Conservation (phyloP, 30 jellyfish, hydroid and myxozoan species). For the Chrysaora quinquecirrha region DNA sequence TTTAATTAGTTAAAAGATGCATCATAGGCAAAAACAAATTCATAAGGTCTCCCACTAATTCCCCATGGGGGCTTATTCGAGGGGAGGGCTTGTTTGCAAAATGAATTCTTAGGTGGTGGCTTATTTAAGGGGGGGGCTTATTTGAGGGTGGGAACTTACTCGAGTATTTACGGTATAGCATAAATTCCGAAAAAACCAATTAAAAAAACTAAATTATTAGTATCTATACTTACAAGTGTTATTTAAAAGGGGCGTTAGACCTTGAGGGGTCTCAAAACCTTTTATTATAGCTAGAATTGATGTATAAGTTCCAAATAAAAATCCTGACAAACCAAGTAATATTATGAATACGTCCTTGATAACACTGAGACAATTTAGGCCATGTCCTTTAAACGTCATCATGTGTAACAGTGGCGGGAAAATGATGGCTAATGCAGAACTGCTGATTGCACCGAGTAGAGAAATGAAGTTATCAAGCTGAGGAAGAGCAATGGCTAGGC, state of each 20-base stretch:
- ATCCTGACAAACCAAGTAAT: conserved; percentile 74
- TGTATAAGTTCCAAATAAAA: conserved; percentile 82
- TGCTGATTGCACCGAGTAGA: conserved; percentile 92
- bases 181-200: background rate
- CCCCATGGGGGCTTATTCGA: no score
- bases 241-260: background rate
- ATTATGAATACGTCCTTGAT: conserved; percentile 74
- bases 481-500: conserved; percentile 93
- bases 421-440: conserved; percentile 95
- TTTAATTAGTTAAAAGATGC: no score
- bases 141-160: no score
- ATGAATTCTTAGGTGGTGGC: no score
- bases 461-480: conserved; percentile 93
- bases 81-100: no score
- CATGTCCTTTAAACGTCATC: conserved; percentile 84
- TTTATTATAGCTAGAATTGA: conserved; percentile 76
- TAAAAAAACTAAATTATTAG: background rate
- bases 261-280: conserved; percentile 74
- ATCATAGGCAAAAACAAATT: no score
- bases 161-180: no score
- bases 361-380: conserved; percentile 53
- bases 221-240: conserved; percentile 52
- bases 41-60: no score
- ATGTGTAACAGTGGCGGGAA: conserved; percentile 95
- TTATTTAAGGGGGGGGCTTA: no score